These are phyloP conservation scores for Oreochromis aureus DNA, from an alignment of 2,113 vertebrate species.

Conservation along the genomic window DNA sequence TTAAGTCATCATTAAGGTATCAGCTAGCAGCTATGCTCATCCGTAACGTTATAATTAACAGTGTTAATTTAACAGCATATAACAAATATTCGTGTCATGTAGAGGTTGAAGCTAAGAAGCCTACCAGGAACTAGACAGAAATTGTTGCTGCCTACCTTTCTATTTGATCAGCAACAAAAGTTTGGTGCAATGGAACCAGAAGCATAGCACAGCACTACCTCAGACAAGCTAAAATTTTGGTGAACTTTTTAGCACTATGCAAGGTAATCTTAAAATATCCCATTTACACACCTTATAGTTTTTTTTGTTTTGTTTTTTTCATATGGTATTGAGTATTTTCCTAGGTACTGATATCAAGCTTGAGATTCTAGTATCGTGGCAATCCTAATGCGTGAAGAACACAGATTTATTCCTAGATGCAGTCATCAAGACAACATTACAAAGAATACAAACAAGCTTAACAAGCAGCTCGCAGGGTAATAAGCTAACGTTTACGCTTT, in stretches of 20 bases:
- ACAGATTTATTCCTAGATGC: neutral
- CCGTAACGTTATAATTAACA: neutral
- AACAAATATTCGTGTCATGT: accelerated
- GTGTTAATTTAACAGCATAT: neutral
- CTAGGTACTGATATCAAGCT: neutral
- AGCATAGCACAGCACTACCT: neutral
- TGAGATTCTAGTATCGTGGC: accelerated
- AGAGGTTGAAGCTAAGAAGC: neutral
- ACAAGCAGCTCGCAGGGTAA: neutral
- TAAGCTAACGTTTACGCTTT: neutral
- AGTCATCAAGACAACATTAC: neutral
- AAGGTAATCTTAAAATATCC: neutral
- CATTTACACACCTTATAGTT: neutral
- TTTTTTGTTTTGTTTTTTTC: neutral
- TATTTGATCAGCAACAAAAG: neutral
- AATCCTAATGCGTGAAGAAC: neutral
- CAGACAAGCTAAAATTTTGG: neutral
- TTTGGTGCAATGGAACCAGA: neutral
- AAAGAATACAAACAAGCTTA: neutral
- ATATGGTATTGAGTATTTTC: neutral
- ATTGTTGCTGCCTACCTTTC: neutral
- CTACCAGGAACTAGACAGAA: neutral
- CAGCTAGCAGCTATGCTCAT: neutral
- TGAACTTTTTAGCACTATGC: neutral
- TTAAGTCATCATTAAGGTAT: neutral